Evolutionary conservation across 2,113 vertebrate species (phyloP).

Genomic region (Arvicanthis niloticus): DNA sequence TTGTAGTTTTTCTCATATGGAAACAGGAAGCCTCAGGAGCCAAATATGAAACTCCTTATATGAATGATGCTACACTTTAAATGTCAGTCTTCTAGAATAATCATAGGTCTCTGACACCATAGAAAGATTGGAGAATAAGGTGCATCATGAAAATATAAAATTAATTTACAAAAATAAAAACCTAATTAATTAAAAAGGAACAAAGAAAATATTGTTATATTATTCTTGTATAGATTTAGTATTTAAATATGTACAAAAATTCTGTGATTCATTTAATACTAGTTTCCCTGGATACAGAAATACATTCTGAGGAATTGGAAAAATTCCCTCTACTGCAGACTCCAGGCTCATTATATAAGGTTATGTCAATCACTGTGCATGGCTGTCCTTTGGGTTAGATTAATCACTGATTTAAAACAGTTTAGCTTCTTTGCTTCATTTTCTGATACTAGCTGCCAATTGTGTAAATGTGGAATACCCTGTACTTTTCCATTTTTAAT

Average conservation of each 20-base stretch:
- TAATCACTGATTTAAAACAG: neutral
- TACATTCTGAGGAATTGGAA: neutral
- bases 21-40: slow-evolving; percentile 46
- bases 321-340: neutral
- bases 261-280: neutral
- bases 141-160: neutral
- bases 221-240: neutral
- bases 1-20: slow-evolving; percentile 55
- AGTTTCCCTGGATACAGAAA: neutral
- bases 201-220: neutral
- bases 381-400: neutral
- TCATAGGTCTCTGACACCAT: neutral
- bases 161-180: neutral
- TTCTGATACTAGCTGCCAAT: neutral
- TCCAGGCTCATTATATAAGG: neutral
- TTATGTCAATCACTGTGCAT: neutral
- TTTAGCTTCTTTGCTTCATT: neutral
- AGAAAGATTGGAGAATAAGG: neutral
- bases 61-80: slow-evolving; percentile 67
- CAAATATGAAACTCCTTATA: slow-evolving; percentile 63
- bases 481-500: neutral
- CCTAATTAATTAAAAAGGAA: neutral
- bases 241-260: neutral
- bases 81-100: slow-evolving; percentile 66
- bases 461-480: neutral